A percentile compares a stretch with the other conserved stretches of the same genome.
Conservation (phyloP, 2,113 vertebrate species). For the Eulacestoma nigropectus region DNA sequence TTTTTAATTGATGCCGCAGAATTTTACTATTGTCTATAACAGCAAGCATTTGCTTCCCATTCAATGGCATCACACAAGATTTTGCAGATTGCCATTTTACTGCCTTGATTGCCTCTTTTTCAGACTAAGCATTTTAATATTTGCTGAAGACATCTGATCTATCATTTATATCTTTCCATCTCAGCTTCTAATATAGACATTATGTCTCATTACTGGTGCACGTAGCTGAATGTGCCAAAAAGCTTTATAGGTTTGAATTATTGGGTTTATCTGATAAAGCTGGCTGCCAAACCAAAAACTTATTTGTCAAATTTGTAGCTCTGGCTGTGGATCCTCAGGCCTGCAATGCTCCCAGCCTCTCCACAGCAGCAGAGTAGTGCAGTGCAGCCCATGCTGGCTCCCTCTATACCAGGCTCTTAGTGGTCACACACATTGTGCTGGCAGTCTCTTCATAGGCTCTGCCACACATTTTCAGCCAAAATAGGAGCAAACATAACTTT, state of each 20-base stretch:
- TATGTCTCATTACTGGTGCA: background rate
- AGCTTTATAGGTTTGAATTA: background rate
- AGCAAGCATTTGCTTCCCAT: background rate
- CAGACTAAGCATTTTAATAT: background rate
- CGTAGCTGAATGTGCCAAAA: background rate
- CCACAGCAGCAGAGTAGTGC: background rate
- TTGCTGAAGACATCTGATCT: background rate
- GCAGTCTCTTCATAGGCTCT: background rate
- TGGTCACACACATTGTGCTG: background rate
- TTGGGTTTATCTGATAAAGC: background rate
- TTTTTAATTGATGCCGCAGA: background rate
- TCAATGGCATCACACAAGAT: background rate
- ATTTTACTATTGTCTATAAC: background rate
- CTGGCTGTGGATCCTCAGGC: background rate
- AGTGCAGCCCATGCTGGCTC: fast-evolving
- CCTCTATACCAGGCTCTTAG: background rate
- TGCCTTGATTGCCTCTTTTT: background rate
- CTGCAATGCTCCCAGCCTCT: background rate
- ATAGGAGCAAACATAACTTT: background rate
- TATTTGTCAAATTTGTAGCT: background rate
- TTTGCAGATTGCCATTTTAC: background rate
- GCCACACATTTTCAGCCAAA: background rate
- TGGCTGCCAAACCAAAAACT: background rate
- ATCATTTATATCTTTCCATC: background rate
- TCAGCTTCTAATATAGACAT: background rate